Percentiles rank a stretch among this genome's conserved stretches.
These are phyloP conservation scores for Penaeus japonicus DNA, from an alignment of 1,140 invertebrate genomes.

Conservation along the genomic window DNA sequence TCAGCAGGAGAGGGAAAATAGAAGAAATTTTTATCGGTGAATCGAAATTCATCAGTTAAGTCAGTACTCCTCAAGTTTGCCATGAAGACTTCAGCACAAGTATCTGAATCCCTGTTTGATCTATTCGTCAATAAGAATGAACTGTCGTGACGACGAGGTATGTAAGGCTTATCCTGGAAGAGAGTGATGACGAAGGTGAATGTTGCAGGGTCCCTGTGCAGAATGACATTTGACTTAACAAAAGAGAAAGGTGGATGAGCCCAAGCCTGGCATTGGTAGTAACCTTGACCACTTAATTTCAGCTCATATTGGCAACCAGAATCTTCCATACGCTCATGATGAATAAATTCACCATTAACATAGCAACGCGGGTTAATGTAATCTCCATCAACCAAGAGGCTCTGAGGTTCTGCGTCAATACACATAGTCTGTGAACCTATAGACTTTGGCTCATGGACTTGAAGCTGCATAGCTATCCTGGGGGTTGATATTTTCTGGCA, in stretches of 20 bases:
- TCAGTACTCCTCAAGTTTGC: neutral
- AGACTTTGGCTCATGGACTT: neutral
- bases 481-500: constrained; percentile 3
- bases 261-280: constrained; percentile 48
- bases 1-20: neutral
- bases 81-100: constrained; percentile 6
- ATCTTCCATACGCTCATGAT: neutral
- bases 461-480: neutral
- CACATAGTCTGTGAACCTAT: constrained; percentile 21
- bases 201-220: constrained; percentile 13
- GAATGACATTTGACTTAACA: constrained; percentile 33
- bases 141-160: constrained; percentile 27
- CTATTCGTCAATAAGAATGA: constrained; percentile 8
- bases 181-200: constrained; percentile 35
- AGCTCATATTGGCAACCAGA: constrained; percentile 6
- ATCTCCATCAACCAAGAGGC: neutral
- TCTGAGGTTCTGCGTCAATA: neutral
- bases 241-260: constrained; percentile 15
- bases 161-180: neutral
- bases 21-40: neutral
- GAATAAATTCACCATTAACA: constrained; percentile 13
- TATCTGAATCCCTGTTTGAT: neutral
- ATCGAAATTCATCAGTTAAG: neutral
- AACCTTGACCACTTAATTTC: neutral
- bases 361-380: constrained; percentile 3